phyloP scores from a whole-genome alignment of 2,113 vertebrate genomes.

The Phasianus colchicus region DNA sequence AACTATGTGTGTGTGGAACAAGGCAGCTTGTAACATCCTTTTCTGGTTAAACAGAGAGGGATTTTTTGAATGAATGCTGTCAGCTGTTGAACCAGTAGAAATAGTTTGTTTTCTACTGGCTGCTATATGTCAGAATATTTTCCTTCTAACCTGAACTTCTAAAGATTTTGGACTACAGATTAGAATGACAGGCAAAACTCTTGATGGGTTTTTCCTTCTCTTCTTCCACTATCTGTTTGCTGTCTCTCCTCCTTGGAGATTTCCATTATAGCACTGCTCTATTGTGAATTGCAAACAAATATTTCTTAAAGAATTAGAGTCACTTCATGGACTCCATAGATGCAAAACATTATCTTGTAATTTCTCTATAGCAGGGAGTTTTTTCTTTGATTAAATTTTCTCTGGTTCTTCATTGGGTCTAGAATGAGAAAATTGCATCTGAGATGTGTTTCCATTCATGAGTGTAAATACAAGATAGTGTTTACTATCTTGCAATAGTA shows the following conservation, averaged over 20 bases:
- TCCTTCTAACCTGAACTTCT: background rate
- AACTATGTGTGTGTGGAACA: background rate
- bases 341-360: background rate
- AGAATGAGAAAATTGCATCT: background rate
- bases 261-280: background rate
- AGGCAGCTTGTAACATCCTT: background rate
- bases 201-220: background rate
- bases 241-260: background rate
- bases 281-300: background rate
- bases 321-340: background rate
- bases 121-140: background rate
- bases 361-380: background rate
- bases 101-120: background rate
- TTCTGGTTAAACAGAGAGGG: background rate
- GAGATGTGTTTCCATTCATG: background rate
- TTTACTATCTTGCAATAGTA: background rate
- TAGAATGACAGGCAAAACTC: background rate
- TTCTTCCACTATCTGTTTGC: background rate
- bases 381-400: background rate
- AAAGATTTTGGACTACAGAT: background rate
- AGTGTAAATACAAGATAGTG: rapidly evolving
- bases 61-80: background rate
- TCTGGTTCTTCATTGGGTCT: background rate
- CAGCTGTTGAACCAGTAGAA: background rate
- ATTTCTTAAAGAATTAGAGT: background rate